Evolutionary conservation across 2,797 vertebrate species (phyloP), one percentile per base, ranked within the genome.

Genomic region (Liparis tanakae): DNA sequence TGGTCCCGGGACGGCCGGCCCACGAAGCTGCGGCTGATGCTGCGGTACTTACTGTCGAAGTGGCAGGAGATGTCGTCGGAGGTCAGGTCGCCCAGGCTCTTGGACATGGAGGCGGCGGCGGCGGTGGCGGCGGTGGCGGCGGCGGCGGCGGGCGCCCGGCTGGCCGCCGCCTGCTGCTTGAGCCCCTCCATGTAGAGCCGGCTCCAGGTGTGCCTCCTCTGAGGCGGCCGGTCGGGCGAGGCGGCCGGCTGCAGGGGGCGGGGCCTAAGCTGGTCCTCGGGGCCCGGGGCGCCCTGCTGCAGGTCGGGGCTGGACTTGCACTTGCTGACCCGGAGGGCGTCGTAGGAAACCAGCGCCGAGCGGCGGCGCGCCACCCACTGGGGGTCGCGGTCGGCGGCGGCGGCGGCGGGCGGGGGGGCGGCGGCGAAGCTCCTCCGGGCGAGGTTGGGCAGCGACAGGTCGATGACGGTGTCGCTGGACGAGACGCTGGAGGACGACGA

Each of bases 401-500:
- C 71, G 15, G 79, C 84, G 8, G 85, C 48, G 34, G 94, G 91
- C 6, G 95, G 93, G 55, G 25, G 25, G 93, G 55, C n/a, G n/a
- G 94, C 91, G 10, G 74, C 85, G 61, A 96, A 88, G 86, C 94
- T 95, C 83, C 95, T 97, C 51, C 94, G 92, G 59, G 95, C 93
- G 69, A 97, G 90, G 86, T 95, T 97, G 7, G 95, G 95, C 15
- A 97, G 79, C 0, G 96, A 96, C 48, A 99, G 93, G 81, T 98
- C 97, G 0, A 98, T 96, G 85, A 97, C 96, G 0, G 96, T 98
- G 94, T 99, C 98, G 0, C 92, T 96, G 86, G 97, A 99, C 0
- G 97, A 99, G 92, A 98, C 94, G 88, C 97, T 98, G 69, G 98
- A 99, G 20, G 96, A 97, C 0, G 97, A 98, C 37, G 97, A 98